Conservation (phyloP, 2,888 invertebrate genomes). For the Branchinecta sandiegonensis region DNA sequence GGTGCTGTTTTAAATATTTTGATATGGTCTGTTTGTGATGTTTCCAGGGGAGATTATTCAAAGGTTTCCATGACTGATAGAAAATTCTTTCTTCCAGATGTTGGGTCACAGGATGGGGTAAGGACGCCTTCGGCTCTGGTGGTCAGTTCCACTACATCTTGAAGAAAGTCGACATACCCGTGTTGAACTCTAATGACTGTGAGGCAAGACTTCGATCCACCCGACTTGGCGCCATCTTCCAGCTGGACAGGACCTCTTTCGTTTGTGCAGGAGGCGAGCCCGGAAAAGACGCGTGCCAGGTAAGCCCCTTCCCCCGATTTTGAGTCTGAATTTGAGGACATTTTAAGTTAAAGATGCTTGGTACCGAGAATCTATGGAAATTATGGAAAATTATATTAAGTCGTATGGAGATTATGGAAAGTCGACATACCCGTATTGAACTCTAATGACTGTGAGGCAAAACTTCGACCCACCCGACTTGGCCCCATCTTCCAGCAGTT, state of each 20-base stretch:
- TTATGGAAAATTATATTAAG: too few relatives aligned
- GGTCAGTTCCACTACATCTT: slow-evolving; percentile 48
- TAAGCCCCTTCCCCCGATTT: too few relatives aligned
- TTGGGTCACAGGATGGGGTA: slow-evolving; percentile 64
- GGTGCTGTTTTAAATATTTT: too few relatives aligned
- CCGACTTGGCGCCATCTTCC: slow-evolving; percentile 47
- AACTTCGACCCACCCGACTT: slow-evolving; percentile 48
- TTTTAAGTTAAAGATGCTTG: too few relatives aligned
- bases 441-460: slow-evolving; percentile 47
- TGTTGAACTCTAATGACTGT: slow-evolving; percentile 48
- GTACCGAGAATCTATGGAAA: too few relatives aligned
- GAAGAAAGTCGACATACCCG: slow-evolving; percentile 58
- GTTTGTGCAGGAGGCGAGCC: slow-evolving; percentile 63
- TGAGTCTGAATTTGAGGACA: too few relatives aligned
- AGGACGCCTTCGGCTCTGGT: slow-evolving; percentile 42
- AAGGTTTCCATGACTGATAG: too few relatives aligned
- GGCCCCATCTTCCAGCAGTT: slow-evolving; percentile 48
- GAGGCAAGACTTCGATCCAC: slow-evolving; percentile 48
- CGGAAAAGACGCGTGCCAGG: slow-evolving; percentile 62
- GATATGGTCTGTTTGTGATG: too few relatives aligned
- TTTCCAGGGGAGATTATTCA: too few relatives aligned
- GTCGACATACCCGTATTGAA: too few relatives aligned
- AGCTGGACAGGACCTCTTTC: slow-evolving; percentile 50
- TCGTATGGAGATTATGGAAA: too few relatives aligned
- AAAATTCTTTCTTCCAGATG: slow-evolving; percentile 31